Evolutionary conservation across 2,113 vertebrate species (phyloP).

Genomic region (Semnornis frantzii): DNA sequence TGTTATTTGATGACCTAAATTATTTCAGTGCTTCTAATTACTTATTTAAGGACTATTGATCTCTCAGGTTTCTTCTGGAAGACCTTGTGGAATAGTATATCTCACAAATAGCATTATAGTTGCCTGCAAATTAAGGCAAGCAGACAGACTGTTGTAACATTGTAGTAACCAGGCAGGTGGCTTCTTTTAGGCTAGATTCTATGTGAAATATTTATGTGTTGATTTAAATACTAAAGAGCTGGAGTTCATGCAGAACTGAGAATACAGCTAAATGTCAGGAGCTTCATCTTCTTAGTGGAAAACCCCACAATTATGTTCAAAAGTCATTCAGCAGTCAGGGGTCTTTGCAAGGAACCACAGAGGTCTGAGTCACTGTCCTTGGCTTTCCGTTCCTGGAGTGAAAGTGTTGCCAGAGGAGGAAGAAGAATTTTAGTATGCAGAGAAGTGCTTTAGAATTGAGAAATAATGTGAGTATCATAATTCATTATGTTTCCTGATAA

Average conservation of each 20-base stretch:
- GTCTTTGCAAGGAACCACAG: neutral
- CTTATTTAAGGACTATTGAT: slow-evolving; percentile 79
- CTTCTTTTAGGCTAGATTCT: slow-evolving; percentile 61
- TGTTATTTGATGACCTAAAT: slow-evolving; percentile 45
- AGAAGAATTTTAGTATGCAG: neutral
- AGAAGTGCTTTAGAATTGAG: neutral
- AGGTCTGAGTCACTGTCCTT: neutral
- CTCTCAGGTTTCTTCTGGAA: slow-evolving; percentile 60
- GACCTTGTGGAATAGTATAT: slow-evolving; percentile 33
- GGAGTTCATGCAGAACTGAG: neutral
- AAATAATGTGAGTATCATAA: neutral
- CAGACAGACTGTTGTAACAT: slow-evolving; percentile 21
- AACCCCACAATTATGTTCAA: neutral
- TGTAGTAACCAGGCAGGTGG: slow-evolving; percentile 65
- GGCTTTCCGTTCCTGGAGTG: neutral
- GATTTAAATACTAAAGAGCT: slow-evolving; percentile 67
- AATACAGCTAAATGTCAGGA: neutral
- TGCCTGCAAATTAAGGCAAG: slow-evolving; percentile 33
- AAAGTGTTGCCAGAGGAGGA: neutral
- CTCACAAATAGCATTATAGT: slow-evolving; percentile 40
- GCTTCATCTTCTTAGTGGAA: neutral
- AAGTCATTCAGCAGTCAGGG: neutral
- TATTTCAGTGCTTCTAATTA: slow-evolving; percentile 72
- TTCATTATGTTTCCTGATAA: neutral
- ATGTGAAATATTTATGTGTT: slow-evolving; percentile 72